phyloP scores from a whole-genome alignment of 1,140 invertebrate species.

The Sitobion miscanthi region DNA sequence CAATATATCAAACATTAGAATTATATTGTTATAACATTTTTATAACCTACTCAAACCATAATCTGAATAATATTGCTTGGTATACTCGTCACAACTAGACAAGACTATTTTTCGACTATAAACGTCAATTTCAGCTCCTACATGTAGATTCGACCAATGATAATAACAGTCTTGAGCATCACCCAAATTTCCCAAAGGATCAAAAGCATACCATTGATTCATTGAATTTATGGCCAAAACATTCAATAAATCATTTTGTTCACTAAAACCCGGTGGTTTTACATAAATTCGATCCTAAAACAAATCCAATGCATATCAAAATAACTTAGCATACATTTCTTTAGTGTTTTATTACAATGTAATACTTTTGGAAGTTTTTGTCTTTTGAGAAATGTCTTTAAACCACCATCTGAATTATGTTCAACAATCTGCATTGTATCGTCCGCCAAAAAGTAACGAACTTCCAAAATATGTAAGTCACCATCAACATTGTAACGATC shows the following conservation, averaged over 20 bases:
- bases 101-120: conserved; percentile 37
- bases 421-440: conserved; percentile 82
- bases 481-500: conserved; percentile 77
- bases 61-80: conserved; percentile 37
- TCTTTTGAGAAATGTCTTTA: conserved; percentile 52
- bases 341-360: not conserved
- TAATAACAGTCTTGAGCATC: not conserved
- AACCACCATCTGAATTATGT: conserved; percentile 1
- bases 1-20: not conserved
- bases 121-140: conserved; percentile 38
- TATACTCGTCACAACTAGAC: conserved; percentile 18
- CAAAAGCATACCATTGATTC: conserved; percentile 34
- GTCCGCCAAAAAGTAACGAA: conserved; percentile 85
- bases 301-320: not conserved
- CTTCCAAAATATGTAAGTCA: conserved; percentile 74
- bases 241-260: conserved; percentile 39
- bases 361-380: conserved; percentile 53
- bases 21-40: not conserved
- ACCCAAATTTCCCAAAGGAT: not conserved
- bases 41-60: not conserved
- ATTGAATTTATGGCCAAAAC: not conserved
- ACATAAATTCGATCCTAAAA: conserved; percentile 31
- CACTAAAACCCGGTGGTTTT: conserved; percentile 28
- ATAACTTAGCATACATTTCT: not conserved
- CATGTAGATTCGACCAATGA: conserved; percentile 25